A percentile compares a stretch with the other conserved stretches of the same genome.
Evolutionary conservation across 2,113 vertebrate species (phyloP).

Genomic region (Syngnathus floridae): DNA sequence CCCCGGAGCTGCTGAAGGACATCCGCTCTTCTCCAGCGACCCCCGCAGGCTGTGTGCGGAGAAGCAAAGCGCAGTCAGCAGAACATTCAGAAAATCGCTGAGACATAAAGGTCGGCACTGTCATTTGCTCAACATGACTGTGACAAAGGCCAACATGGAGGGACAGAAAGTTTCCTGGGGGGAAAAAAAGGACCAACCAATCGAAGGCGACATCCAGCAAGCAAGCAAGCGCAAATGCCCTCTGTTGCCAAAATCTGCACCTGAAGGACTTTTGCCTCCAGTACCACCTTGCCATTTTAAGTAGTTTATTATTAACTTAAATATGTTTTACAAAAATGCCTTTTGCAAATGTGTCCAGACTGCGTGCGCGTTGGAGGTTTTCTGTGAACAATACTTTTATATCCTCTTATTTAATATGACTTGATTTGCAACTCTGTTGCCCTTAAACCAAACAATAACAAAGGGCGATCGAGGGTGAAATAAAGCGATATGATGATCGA

Average conservation of each 20-base stretch:
- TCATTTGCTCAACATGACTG: background rate
- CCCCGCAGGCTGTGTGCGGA: background rate
- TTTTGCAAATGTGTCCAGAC: too few relatives aligned
- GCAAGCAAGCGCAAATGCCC: too few relatives aligned
- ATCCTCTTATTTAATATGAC: too few relatives aligned
- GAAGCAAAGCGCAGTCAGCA: background rate
- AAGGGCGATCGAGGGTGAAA: background rate
- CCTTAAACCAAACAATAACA: background rate
- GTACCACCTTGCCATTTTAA: too few relatives aligned
- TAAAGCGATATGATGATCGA: background rate
- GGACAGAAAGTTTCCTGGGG: background rate
- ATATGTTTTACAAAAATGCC: too few relatives aligned
- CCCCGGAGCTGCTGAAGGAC: conserved; percentile 43
- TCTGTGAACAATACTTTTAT: too few relatives aligned
- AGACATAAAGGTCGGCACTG: background rate
- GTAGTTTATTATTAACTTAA: too few relatives aligned
- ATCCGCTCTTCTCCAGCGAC: background rate
- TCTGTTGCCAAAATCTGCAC: too few relatives aligned
- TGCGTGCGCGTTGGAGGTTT: too few relatives aligned
- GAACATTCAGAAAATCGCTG: background rate
- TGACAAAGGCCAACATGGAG: background rate
- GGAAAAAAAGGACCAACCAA: too few relatives aligned
- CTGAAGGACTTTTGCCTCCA: too few relatives aligned
- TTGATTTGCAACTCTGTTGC: background rate
- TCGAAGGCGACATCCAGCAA: too few relatives aligned